Evolutionary conservation across 1,140 invertebrate genomes (phyloP), one percentile per base, ranked within the genome.

Genomic region (Drosophila bipectinata): DNA sequence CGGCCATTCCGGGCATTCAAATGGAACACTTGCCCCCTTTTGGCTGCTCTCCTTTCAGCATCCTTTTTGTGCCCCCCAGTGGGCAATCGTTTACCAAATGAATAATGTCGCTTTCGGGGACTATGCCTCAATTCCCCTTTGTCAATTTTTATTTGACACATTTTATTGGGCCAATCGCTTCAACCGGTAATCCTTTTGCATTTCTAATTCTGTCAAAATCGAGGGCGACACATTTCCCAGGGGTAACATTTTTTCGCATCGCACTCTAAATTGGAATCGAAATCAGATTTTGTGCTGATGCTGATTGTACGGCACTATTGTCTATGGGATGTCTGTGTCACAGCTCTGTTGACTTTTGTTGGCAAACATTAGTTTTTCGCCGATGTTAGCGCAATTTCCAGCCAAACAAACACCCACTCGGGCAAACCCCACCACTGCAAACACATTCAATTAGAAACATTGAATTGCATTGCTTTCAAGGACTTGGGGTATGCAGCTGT

Each of bases 101-200:
- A 69, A 66, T 73, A 68, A 73, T 68, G 60, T 48, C 52, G 37
- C 58, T 73, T 30, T 63, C n/a, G 58, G 60, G 48, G 1, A 14
- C 24, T 30, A 32, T 61, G 54, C 41, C 47, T 55, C 73, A 73
- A 64, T 74, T 74, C 61, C 30, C 69, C 41, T 75, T 81, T 78
- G 64, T 68, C 69, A 78, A 78, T 75, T 87, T 87, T 85, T 76
- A 80, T 84, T 75, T 78, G 74, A 87, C 82, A 87, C 61, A 81
- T 85, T 85, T 85, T 67, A 77, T 84, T 67, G 77, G 45, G 61
- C 54, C 71, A 87, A 87, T 74, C 69, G 69, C 55, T 80, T 66
- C 15, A 54, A 48, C 71, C 56, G 49, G 59, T 71, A 77, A 79
- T 79, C 76, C 72, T 63, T 73, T 71, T 74, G 77, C 64, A 81